A percentile compares a stretch with the other conserved stretches of the same genome.
These are phyloP conservation scores for Chromoteleia sp. DNA, from an alignment of 2,888 invertebrate genomes.

Conservation along the genomic window DNA sequence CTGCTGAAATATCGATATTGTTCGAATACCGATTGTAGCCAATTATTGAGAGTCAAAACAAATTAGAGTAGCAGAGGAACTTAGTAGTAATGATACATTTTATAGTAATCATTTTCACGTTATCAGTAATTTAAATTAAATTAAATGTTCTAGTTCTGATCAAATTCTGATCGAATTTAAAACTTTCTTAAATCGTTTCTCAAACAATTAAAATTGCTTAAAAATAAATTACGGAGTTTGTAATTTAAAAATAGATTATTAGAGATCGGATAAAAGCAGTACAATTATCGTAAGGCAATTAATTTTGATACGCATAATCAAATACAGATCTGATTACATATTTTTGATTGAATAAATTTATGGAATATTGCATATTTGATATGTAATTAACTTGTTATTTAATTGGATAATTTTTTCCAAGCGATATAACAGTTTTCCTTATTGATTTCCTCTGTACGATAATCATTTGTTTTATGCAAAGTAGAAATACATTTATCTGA, in stretches of 20 bases:
- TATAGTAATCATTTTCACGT: not conserved
- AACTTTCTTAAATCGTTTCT: not conserved
- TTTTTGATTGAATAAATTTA: slow-evolving; percentile 1
- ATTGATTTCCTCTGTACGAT: not conserved
- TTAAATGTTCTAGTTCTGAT: too few relatives aligned
- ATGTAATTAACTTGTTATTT: not conserved
- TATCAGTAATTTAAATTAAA: too few relatives aligned
- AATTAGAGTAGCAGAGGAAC: not conserved
- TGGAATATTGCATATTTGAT: not conserved
- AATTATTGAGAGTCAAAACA: too few relatives aligned
- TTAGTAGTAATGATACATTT: not conserved
- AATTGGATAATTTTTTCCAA: not conserved
- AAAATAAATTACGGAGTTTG: not conserved
- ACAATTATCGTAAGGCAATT: not conserved
- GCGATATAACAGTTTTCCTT: not conserved
- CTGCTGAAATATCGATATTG: too few relatives aligned
- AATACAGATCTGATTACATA: not conserved
- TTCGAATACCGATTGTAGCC: too few relatives aligned
- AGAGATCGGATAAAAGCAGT: not conserved
- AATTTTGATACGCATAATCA: not conserved
- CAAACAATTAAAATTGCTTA: too few relatives aligned
- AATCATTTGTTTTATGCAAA: too few relatives aligned
- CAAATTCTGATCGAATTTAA: not conserved
- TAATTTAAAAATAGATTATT: not conserved
- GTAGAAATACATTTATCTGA: too few relatives aligned